These are phyloP conservation scores for Aproaerema taeniolella DNA, from an alignment of 2,888 invertebrate species.

Conservation along the genomic window DNA sequence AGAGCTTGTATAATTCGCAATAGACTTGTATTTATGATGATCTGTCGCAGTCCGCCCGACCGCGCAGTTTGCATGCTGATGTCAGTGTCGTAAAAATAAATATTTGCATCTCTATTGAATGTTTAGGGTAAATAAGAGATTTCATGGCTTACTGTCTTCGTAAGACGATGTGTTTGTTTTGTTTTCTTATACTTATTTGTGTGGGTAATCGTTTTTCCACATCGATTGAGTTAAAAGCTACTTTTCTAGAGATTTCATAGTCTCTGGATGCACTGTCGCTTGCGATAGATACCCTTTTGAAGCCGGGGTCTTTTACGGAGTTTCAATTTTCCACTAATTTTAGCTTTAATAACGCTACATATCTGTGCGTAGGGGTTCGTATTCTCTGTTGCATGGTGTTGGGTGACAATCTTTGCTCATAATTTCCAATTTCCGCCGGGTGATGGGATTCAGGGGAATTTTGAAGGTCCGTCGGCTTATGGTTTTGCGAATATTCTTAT, in stretches of 20 bases:
- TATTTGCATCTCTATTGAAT: conserved; percentile 40
- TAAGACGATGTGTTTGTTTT: conserved; percentile 8
- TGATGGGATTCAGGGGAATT: conserved; percentile 8
- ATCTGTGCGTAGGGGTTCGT: background rate
- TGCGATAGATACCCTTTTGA: too few relatives aligned
- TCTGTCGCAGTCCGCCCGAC: conserved; percentile 16
- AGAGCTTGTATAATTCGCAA: conserved; percentile 29
- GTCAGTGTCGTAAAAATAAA: conserved; percentile 33
- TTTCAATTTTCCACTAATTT: conserved; percentile 11
- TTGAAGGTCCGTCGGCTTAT: background rate
- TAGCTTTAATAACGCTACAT: conserved; percentile 1
- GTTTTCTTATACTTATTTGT: too few relatives aligned
- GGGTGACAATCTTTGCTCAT: conserved; percentile 8
- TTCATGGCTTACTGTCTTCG: conserved; percentile 7
- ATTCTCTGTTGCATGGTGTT: background rate
- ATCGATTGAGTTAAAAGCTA: background rate
- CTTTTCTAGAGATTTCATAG: too few relatives aligned
- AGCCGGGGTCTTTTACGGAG: too few relatives aligned
- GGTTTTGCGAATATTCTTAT: background rate
- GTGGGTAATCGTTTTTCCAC: conserved; percentile 3
- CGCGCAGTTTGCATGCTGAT: conserved; percentile 33
- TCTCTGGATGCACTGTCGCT: too few relatives aligned
- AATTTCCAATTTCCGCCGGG: conserved; percentile 14
- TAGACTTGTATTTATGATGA: conserved; percentile 29
- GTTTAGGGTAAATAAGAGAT: conserved; percentile 32